These are phyloP conservation scores for Drosophila neotestacea DNA, from an alignment of 2,888 invertebrate species.

Conservation along the genomic window DNA sequence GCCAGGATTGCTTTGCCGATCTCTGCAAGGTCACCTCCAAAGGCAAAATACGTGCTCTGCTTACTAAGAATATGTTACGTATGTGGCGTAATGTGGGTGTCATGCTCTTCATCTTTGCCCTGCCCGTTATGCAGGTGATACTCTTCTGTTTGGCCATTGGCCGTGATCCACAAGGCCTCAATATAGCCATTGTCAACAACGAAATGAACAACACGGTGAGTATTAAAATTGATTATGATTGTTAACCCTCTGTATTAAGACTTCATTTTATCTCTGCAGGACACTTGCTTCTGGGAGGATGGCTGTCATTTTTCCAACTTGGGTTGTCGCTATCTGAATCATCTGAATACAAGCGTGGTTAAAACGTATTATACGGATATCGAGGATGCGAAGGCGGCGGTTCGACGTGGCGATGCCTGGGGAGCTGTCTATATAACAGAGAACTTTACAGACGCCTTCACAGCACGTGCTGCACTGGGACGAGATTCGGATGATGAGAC, in stretches of 20 bases:
- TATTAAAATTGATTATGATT: not conserved
- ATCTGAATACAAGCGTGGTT: slow-evolving; percentile 90
- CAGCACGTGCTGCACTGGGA: slow-evolving; percentile 92
- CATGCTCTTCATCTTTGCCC: slow-evolving; percentile 96
- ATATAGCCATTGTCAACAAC: slow-evolving; percentile 91
- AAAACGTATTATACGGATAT: slow-evolving; percentile 90
- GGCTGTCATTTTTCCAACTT: slow-evolving; percentile 90
- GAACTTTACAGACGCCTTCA: slow-evolving; percentile 94
- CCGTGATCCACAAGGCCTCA: slow-evolving; percentile 93
- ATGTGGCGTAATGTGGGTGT: slow-evolving; percentile 97
- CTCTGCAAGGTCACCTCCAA: slow-evolving; percentile 88
- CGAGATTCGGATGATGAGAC: slow-evolving; percentile 94
- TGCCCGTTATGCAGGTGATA: slow-evolving; percentile 97
- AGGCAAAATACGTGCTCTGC: slow-evolving; percentile 93
- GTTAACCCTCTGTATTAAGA: not conserved
- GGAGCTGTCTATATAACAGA: slow-evolving; percentile 94
- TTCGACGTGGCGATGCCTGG: slow-evolving; percentile 93
- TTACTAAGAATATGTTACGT: slow-evolving; percentile 94
- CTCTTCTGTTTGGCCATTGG: slow-evolving; percentile 97
- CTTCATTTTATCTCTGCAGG: slow-evolving; percentile 44
- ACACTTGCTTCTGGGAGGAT: slow-evolving; percentile 82
- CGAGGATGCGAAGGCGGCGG: slow-evolving; percentile 90
- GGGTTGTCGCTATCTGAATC: slow-evolving; percentile 92
- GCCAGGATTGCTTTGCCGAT: slow-evolving; percentile 81
- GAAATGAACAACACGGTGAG: slow-evolving; percentile 87